Evolutionary conservation across 1,140 invertebrate species (phyloP).

Genomic region (Drosophila seguyi): DNA sequence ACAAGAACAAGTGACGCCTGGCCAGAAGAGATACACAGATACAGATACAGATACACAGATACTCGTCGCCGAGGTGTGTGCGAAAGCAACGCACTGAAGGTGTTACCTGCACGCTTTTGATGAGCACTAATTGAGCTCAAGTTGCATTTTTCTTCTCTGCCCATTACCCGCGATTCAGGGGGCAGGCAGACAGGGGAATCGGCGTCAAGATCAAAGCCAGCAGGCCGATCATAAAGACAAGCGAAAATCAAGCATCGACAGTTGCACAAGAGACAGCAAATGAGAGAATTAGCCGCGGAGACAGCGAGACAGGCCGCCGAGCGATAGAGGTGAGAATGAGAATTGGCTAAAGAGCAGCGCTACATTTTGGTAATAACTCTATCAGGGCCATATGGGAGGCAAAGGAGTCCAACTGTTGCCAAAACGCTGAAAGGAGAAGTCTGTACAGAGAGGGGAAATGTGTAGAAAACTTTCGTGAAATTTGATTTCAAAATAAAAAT

Average conservation of each 20-base stretch:
- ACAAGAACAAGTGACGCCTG: conserved; percentile 58
- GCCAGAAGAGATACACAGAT: conserved; percentile 52
- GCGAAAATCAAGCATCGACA: conserved; percentile 82
- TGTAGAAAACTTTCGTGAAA: neutral
- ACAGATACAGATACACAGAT: conserved; percentile 12
- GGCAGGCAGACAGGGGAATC: conserved; percentile 6
- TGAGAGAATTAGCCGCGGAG: conserved; percentile 44
- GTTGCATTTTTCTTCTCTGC: conserved; percentile 77
- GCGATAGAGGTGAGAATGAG: conserved; percentile 23
- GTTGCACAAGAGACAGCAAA: conserved; percentile 44
- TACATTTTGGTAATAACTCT: conserved; percentile 78
- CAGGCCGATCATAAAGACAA: conserved; percentile 74
- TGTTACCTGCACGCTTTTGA: conserved; percentile 83
- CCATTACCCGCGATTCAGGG: conserved; percentile 58
- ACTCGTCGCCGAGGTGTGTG: conserved; percentile 57
- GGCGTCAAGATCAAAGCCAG: conserved; percentile 77
- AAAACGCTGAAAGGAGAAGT: conserved; percentile 36
- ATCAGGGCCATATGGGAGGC: conserved; percentile 76
- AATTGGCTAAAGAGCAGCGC: conserved; percentile 16
- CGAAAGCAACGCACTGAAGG: conserved; percentile 81
- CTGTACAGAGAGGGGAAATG: conserved; percentile 9
- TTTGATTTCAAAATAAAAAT: neutral
- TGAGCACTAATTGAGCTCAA: conserved; percentile 83
- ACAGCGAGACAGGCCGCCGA: conserved; percentile 13
- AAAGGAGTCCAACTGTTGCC: conserved; percentile 60